These are phyloP conservation scores for roundworm (Caenorhabditis elegans) DNA, from an alignment of 1,140 invertebrate genomes.

Conservation along the genomic window WBcel235 BX284606.5:4525501-4526000, in stretches of 20 bases:
- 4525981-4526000: slow-evolving; percentile 6
- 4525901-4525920: slow-evolving; percentile 78
- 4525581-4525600: slow-evolving; percentile 86
- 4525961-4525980: neutral
- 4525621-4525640: slow-evolving; percentile 97
- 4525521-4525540: slow-evolving; percentile 91
- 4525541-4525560: slow-evolving; percentile 90
- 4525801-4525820: slow-evolving; percentile 84
- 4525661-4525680: slow-evolving; percentile 77
- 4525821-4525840: slow-evolving; percentile 93
- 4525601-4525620: slow-evolving; percentile 86
- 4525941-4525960: slow-evolving; percentile 87
- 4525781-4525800: slow-evolving; percentile 87
- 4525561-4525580: slow-evolving; percentile 99
- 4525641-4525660: slow-evolving; percentile 81
- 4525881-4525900: slow-evolving; percentile 84
- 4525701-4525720: slow-evolving; percentile 85
- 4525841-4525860: slow-evolving; percentile 88
- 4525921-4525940: slow-evolving; percentile 98
- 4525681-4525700: slow-evolving; percentile 84
- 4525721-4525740: slow-evolving; percentile 87
- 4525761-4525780: slow-evolving; percentile 89
- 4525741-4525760: slow-evolving; percentile 95
- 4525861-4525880: slow-evolving; percentile 94
- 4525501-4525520: slow-evolving; percentile 84